Conservation (phyloP, 2,113 vertebrate genomes). For the Amphilophus citrinellus region DNA sequence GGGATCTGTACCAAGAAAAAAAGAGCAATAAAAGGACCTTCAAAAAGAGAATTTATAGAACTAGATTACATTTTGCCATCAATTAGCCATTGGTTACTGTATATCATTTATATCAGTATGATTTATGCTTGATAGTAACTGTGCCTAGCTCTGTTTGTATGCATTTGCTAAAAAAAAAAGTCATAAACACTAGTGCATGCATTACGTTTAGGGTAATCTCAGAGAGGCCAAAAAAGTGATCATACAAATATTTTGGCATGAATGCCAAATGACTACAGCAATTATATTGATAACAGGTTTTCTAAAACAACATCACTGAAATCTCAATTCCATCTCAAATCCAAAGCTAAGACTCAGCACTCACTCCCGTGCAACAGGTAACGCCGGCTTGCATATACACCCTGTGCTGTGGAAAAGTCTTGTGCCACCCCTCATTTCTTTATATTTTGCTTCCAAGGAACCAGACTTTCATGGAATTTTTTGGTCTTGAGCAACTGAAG, state of each 20-base stretch:
- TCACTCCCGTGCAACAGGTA: not conserved
- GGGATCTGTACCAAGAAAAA: not conserved
- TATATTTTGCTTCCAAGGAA: not conserved
- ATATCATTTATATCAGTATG: not conserved
- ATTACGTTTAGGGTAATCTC: not conserved
- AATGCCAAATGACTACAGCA: not conserved
- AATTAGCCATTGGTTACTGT: not conserved
- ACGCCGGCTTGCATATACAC: not conserved
- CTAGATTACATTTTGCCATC: not conserved
- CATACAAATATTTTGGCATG: rapidly evolving
- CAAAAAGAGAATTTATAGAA: not conserved
- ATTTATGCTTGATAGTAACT: not conserved
- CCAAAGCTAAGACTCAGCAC: not conserved
- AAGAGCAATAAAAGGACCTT: not conserved
- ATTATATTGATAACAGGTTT: not conserved
- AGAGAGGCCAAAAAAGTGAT: not conserved
- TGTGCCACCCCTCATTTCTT: not conserved
- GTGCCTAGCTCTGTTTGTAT: not conserved
- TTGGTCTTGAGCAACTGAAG: not conserved
- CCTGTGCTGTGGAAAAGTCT: not conserved
- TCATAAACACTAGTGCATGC: not conserved
- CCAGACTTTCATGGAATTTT: not conserved
- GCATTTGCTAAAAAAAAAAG: not conserved
- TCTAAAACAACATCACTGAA: not conserved
- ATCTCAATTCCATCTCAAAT: not conserved